A percentile compares a stretch with the other conserved stretches of the same genome.
Conservation (phyloP, 2,797 vertebrate genomes). For the Buceros bicornis region DNA sequence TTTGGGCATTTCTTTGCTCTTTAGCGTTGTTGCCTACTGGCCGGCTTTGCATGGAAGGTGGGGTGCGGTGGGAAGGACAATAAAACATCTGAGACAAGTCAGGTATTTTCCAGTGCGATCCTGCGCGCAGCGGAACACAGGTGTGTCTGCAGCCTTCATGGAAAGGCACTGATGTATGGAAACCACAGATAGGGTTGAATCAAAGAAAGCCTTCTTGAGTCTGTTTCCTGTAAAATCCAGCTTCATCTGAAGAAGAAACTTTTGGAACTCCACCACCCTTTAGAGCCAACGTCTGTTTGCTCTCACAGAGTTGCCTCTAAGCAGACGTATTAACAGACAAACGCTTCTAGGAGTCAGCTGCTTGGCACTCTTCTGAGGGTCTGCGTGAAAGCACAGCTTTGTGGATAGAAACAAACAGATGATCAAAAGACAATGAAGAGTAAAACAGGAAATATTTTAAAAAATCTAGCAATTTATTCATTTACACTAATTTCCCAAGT, state of each 20-base stretch:
- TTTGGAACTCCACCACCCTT: background rate
- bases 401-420: background rate
- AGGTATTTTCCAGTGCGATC: background rate
- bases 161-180: background rate
- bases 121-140: background rate
- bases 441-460: background rate
- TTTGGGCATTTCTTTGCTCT: background rate
- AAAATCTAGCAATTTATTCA: background rate
- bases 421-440: background rate
- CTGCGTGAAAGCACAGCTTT: background rate
- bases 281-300: background rate
- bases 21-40: background rate
- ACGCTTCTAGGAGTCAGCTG: background rate
- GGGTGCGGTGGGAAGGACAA: background rate
- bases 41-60: background rate
- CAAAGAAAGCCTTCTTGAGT: background rate
- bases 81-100: background rate
- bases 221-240: background rate
- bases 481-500: background rate
- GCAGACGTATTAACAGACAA: background rate
- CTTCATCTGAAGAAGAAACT: background rate
- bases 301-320: background rate
- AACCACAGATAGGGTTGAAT: background rate
- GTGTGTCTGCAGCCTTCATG: background rate
- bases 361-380: background rate